Conservation (phyloP, 53 echinoderm and acorn worm species). For the Astropecten irregularis region DNA sequence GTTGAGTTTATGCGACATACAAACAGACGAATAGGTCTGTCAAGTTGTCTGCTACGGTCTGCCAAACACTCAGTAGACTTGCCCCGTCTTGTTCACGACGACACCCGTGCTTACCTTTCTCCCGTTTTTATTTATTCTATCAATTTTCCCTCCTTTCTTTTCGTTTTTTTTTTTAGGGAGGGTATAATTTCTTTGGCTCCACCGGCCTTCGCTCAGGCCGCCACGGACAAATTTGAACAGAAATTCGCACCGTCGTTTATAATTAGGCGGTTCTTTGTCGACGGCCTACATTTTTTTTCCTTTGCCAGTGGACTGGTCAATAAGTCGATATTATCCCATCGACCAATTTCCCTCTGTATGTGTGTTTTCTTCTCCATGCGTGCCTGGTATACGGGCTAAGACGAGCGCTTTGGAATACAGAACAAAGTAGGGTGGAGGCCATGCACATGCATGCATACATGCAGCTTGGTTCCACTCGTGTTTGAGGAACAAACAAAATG, state of each 20-base stretch:
- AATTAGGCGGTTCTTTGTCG: not conserved
- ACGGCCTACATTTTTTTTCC: not conserved
- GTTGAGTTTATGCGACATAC: constrained; percentile 11
- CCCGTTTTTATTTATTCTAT: too few species aligned
- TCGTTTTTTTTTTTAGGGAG: too few species aligned
- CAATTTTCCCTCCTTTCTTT: too few species aligned
- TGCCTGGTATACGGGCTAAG: constrained; percentile 10
- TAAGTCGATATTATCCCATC: constrained; percentile 39
- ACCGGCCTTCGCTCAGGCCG: not conserved
- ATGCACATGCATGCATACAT: too few species aligned
- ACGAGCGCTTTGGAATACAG: not conserved
- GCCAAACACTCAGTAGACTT: too few species aligned
- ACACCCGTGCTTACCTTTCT: too few species aligned
- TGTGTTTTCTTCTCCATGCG: not conserved
- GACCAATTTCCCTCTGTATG: constrained; percentile 13
- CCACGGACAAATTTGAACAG: constrained; percentile 42
- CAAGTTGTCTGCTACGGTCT: too few species aligned
- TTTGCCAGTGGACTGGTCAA: constrained; percentile 14
- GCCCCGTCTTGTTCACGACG: too few species aligned
- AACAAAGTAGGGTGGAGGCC: too few species aligned
- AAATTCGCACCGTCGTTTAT: constrained; percentile 11
- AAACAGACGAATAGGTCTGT: constrained; percentile 43
- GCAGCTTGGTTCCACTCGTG: too few species aligned
- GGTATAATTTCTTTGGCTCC: too few species aligned
- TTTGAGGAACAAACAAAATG: constrained; percentile 38